Base-by-base conservation (phyloP, 2,888 invertebrate species). In the Conchocele bisecta region DNA sequence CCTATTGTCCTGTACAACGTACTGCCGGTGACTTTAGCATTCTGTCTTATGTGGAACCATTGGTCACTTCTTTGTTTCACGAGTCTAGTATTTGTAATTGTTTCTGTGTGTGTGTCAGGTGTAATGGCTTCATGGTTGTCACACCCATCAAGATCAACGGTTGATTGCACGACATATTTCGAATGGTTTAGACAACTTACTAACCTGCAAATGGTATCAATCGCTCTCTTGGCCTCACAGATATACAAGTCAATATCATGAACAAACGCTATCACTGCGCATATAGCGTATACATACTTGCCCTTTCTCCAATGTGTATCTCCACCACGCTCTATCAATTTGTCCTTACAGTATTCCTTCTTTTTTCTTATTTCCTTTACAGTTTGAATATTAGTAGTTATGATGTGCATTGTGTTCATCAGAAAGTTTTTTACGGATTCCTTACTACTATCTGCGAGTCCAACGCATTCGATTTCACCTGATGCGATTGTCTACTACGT, bases 11-110 rank as follows among this genome's bases (percentile, higher is more conserved):
- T 13, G 51, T 48, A 59, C 5, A 73, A 5, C 11, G 54, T 73
- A 31, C 72, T 72, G n/a, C 70, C 59, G 7, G 70, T 70, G 6
- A 70, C 41, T 37, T 54, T 64, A 29, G 56, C 65, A 7, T 20
- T 13, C 31, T 39, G n/a, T 46, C 70, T 28, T 20, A 64, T 26
- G 7, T 58, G 29, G 39, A 51, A 57, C 64, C 70, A 64, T 37
- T 58, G 46, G 1, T 33, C n/a, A 13, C 54, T 48, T 50, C 54
- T 24, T 37, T 70, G 70, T 44, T 57, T 56, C 13, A 70, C 20
- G 1, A 42, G 28, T 35, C 57, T 31, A 13, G 41, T 33, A n/a
- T 44, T 22, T 20, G 60, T 26, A 28, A 22, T 13, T 6, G 29
- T 26, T 42, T 26, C n/a, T 7, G 17, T 28, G 17, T 28, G 28